Evolutionary conservation across 2,797 vertebrate genomes (phyloP), one percentile per base, ranked within the genome.

Genomic region (Sciurus vulgaris): DNA sequence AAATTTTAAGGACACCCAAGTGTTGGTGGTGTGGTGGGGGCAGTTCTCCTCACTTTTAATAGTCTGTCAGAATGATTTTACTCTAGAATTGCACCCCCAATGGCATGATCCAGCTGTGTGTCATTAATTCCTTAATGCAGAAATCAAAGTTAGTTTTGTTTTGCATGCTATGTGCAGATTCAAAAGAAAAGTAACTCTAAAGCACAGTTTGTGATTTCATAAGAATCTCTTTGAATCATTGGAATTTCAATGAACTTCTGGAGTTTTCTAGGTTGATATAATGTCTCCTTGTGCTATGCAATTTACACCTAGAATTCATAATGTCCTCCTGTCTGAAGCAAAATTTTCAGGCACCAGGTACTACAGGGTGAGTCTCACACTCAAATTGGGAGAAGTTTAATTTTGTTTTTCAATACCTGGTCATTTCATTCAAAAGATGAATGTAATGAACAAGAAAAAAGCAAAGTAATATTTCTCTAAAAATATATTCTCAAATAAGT

Each of bases 61-160:
- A 9, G 5, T 56, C 20, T 86, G 4, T 0, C 7, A 35, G 70
- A 90, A 2, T n/a, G 41, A 69, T 67, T 0, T 63, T 41, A 10
- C 6, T 7, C 20, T 86, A 20, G 10, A 22, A 41, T 14, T 85
- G 33, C 11, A 38, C 30, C 18, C 24, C 11, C 26, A 8, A 41
- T 11, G 20, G 44, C 47, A 2, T 30, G 38, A 41, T 56, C 20
- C 15, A 95, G 12, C 20, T 30, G 20, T 35, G 4, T 63, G 35
- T 56, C 35, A 73, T 81, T 85, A 95, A 30, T 65, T 90, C 83
- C 78, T 90, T 83, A 95, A 78, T 74, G 38, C 35, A 51, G 63
- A 78, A 59, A 88, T 83, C 49, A 89, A 87, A 83, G 22, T 47
- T 84, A 77, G 26, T 17, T 78, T 82, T 35, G 61, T 44, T 86